A percentile compares a stretch with the other conserved stretches of the same genome.
phyloP scores from a whole-genome alignment of 2,888 invertebrate species.

The Pharmacophagus antenor region DNA sequence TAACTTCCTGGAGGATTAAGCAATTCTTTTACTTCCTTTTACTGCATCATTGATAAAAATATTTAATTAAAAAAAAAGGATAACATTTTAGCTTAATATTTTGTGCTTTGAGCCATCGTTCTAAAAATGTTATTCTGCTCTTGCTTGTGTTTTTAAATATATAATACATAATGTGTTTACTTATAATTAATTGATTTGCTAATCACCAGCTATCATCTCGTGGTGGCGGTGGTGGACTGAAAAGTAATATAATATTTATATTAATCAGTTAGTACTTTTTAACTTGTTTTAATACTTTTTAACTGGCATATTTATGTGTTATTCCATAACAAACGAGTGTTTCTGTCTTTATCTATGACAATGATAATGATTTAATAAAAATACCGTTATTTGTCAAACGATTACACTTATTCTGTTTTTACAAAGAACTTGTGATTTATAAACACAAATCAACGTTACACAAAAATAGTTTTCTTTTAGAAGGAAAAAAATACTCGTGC shows the following conservation, averaged over 20 bases:
- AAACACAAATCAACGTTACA: not conserved
- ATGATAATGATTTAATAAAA: too few species aligned
- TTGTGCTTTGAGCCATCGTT: constrained; percentile 26
- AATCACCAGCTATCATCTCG: constrained; percentile 70
- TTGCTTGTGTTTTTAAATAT: constrained; percentile 5
- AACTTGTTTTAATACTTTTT: too few species aligned
- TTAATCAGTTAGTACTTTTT: not conserved
- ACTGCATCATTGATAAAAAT: not conserved
- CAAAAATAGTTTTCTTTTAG: not conserved
- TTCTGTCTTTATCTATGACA: too few species aligned
- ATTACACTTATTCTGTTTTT: too few species aligned
- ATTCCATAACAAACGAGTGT: too few species aligned
- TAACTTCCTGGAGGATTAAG: not conserved
- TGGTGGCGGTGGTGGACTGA: constrained; percentile 67
- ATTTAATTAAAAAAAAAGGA: not conserved
- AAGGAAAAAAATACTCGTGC: not conserved
- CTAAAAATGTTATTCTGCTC: not conserved
- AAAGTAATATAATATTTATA: constrained; percentile 36
- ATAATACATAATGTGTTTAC: not conserved
- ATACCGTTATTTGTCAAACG: too few species aligned
- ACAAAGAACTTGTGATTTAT: too few species aligned
- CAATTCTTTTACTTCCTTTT: not conserved
- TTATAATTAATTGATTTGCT: not conserved
- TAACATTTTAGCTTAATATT: constrained; percentile 18
- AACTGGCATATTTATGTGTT: too few species aligned